Evolutionary conservation across 2,113 vertebrate genomes (phyloP).

Genomic region (Ramphastos sulfuratus): DNA sequence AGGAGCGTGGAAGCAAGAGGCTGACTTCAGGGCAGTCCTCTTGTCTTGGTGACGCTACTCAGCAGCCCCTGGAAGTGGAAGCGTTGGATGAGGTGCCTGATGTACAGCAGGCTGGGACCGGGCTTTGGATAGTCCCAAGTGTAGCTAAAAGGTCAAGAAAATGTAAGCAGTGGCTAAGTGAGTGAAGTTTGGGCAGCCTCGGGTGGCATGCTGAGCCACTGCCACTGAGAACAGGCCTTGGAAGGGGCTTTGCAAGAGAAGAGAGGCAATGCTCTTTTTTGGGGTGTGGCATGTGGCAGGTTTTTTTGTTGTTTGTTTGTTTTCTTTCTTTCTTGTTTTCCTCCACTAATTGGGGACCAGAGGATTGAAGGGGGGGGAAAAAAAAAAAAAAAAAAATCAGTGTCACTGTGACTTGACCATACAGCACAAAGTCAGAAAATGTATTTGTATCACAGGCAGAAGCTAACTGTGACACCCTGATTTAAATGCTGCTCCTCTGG

Average conservation of each 20-base stretch:
- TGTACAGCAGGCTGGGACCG: background rate
- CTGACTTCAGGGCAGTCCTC: constrained; percentile 10
- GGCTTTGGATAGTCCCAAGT: background rate
- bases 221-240: background rate
- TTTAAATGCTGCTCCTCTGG: background rate
- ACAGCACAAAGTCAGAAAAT: no score
- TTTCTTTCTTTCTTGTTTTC: background rate
- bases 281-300: background rate
- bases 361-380: no score
- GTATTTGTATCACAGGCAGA: background rate
- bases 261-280: background rate
- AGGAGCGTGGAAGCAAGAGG: background rate
- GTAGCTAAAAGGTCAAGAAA: background rate
- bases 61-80: background rate
- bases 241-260: background rate
- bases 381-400: background rate
- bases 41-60: background rate
- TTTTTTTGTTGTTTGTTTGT: no score
- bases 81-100: background rate
- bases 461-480: background rate
- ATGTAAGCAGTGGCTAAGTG: rapidly evolving
- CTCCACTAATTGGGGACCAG: background rate
- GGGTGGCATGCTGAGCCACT: background rate
- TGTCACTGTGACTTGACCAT: background rate
- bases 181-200: rapidly evolving